Conservation (phyloP, 2,113 vertebrate species). For the Dryoscopus gambensis region DNA sequence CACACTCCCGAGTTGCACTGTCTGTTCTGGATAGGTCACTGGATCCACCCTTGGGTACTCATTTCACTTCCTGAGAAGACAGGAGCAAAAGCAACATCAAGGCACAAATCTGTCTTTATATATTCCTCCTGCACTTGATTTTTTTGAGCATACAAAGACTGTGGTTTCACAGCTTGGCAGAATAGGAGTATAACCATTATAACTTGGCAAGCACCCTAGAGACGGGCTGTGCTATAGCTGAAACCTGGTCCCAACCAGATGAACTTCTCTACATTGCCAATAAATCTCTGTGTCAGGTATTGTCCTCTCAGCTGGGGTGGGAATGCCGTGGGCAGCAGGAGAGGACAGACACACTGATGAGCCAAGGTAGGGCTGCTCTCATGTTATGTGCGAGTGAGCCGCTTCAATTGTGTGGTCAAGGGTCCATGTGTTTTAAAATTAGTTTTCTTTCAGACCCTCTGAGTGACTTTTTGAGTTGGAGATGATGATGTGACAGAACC, state of each 20-base stretch:
- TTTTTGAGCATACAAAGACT: not conserved
- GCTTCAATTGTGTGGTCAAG: not conserved
- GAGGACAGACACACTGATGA: not conserved
- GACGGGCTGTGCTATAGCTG: not conserved
- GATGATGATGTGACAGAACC: conserved; percentile 46
- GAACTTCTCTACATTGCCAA: not conserved
- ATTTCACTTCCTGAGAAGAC: not conserved
- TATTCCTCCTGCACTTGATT: not conserved
- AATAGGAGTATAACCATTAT: not conserved
- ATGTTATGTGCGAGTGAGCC: not conserved
- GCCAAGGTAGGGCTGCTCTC: not conserved
- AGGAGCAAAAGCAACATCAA: not conserved
- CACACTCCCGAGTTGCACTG: not conserved
- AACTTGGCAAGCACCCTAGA: not conserved
- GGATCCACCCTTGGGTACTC: not conserved
- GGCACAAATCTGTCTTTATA: not conserved
- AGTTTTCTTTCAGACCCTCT: not conserved
- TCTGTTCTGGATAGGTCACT: not conserved
- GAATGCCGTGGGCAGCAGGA: not conserved
- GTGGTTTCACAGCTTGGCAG: not conserved
- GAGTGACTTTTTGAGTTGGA: not conserved
- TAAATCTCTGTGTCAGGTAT: not conserved
- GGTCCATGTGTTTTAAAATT: not conserved
- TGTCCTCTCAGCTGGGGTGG: not conserved
- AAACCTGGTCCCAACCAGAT: not conserved